Evolutionary conservation across 2,888 invertebrate genomes (phyloP).

Genomic region (Tillus elongatus): DNA sequence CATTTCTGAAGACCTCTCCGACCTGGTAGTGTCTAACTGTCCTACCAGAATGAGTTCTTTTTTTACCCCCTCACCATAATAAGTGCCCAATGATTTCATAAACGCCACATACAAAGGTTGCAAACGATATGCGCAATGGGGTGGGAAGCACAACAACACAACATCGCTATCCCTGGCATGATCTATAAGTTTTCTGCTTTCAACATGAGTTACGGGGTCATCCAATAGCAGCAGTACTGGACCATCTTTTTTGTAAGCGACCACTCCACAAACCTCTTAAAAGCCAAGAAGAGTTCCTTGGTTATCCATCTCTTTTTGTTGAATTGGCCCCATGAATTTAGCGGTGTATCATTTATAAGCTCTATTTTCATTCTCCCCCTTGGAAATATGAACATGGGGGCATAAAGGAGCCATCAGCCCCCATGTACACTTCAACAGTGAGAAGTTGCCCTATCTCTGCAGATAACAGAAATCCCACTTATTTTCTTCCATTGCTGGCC

Average conservation of each 20-base stretch:
- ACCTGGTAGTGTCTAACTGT: slow-evolving; percentile 25
- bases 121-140: slow-evolving; percentile 21
- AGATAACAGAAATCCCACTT: too few species aligned
- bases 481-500: slow-evolving; percentile 11
- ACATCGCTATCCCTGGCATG: slow-evolving; percentile 20
- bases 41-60: too few species aligned
- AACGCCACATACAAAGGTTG: slow-evolving; percentile 22
- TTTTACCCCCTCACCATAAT: slow-evolving; percentile 19
- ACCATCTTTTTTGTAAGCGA: slow-evolving; percentile 19
- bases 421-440: slow-evolving; percentile 23
- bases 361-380: too few species aligned
- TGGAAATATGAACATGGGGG: slow-evolving; percentile 23
- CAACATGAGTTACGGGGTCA: slow-evolving; percentile 24
- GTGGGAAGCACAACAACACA: slow-evolving; percentile 25
- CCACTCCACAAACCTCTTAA: slow-evolving; percentile 24
- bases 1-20: slow-evolving; percentile 18
- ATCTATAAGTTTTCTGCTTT: slow-evolving; percentile 23
- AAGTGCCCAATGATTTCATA: slow-evolving; percentile 20
- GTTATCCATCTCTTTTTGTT: slow-evolving; percentile 26
- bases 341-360: too few species aligned
- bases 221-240: too few species aligned
- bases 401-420: too few species aligned
- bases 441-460: slow-evolving; percentile 24
- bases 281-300: slow-evolving; percentile 22
- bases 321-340: too few species aligned